phyloP scores from a whole-genome alignment of 2,888 invertebrate species.

The Eucriotettix oculatus region DNA sequence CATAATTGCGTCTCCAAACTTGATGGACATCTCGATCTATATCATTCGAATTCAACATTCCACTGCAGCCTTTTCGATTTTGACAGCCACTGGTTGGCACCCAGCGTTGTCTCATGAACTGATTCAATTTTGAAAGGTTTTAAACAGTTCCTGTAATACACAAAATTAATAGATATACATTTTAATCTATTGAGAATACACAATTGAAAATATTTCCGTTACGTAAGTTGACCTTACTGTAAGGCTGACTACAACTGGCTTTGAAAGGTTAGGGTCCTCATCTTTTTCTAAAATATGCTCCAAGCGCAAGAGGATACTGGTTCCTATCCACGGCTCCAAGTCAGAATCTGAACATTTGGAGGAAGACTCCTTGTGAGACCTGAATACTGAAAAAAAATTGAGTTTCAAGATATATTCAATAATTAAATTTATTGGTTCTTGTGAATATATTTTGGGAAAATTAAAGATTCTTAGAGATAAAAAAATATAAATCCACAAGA shows the following conservation, averaged over 20 bases:
- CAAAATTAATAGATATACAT: not conserved
- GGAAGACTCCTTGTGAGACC: constrained; percentile 42
- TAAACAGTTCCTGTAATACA: constrained; percentile 34
- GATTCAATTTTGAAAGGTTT: constrained; percentile 33
- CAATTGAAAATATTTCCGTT: too few relatives aligned
- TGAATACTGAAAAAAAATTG: constrained; percentile 27
- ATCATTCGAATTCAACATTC: constrained; percentile 25
- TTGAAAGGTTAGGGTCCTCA: constrained; percentile 39
- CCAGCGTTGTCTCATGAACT: constrained; percentile 47
- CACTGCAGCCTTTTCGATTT: constrained; percentile 37
- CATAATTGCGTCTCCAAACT: constrained; percentile 5
- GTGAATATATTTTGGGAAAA: too few relatives aligned
- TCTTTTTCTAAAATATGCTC: constrained; percentile 56
- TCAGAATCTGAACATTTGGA: constrained; percentile 54
- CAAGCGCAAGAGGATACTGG: constrained; percentile 46
- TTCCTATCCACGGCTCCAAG: constrained; percentile 60
- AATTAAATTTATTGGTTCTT: too few relatives aligned
- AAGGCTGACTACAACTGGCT: constrained; percentile 37
- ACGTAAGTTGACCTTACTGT: constrained; percentile 22
- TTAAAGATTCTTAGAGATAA: too few relatives aligned
- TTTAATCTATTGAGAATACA: too few relatives aligned
- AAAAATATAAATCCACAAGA: too few relatives aligned
- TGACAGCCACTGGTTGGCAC: constrained; percentile 45
- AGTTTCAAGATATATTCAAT: too few relatives aligned
- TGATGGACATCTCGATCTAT: constrained; percentile 16